Conservation (phyloP, 1,140 invertebrate genomes). For the Bradysia coprophila region DNA sequence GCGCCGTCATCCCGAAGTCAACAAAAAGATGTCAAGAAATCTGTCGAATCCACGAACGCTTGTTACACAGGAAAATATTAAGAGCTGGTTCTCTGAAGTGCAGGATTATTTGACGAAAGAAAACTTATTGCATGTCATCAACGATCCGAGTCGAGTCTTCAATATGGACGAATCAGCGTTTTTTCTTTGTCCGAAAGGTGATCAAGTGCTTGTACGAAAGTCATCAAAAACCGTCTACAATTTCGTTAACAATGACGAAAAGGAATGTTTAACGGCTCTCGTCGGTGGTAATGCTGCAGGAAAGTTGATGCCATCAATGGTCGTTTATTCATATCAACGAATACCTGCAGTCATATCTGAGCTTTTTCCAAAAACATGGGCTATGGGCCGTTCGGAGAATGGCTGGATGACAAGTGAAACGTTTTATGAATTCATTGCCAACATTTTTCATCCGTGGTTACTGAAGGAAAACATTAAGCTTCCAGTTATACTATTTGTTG, state of each 20-base stretch:
- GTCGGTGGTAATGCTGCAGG: neutral
- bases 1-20: neutral
- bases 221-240: neutral
- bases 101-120: neutral
- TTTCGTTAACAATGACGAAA: neutral
- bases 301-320: neutral
- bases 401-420: neutral
- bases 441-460: neutral
- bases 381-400: neutral
- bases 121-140: neutral
- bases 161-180: neutral
- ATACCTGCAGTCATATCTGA: neutral
- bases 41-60: neutral
- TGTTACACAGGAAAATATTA: neutral
- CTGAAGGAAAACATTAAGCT: neutral
- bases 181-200: neutral
- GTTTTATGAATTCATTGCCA: neutral
- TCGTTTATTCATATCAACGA: neutral
- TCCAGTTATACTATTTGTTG: neutral
- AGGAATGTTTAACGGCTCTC: neutral
- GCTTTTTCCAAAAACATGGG: neutral
- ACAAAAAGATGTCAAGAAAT: neutral
- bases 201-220: neutral
- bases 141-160: neutral
- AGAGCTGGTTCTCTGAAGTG: neutral